Evolutionary conservation across 2,113 vertebrate species (phyloP), one percentile per base, ranked within the genome.

Genomic region (Antennarius striatus): DNA sequence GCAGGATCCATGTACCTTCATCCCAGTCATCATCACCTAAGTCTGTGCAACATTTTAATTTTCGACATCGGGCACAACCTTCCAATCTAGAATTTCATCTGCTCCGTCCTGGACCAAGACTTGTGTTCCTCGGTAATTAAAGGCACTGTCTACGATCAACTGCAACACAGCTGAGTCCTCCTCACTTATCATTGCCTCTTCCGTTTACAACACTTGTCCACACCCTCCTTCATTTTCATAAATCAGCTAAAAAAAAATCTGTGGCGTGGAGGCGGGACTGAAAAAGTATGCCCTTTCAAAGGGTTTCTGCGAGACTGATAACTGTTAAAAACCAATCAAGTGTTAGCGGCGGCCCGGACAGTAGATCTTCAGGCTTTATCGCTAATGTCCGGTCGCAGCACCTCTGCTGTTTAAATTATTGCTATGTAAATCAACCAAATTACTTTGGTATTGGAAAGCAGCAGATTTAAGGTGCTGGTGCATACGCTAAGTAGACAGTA

Each of bases 371-470:
- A 75, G 79, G 40, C 85, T 90, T 91, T 92, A 91, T 90, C 85
- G 89, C 87, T 79, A 75, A 83, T 67, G 71, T 69, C 76, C 36
- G 61, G 86, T 84, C 82, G 85, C 58, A 47, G 74, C 73, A 83
- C 73, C 84, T 82, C 67, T 65, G 74, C 68, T 72, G 82, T 89
- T 87, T 90, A 91, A 91, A 90, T 88, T 82, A 91, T 89, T 82
- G 90, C 87, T 86, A 90, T 91, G 89, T 90, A 91, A 92, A 93
- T 93, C 90, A 91, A 81, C 83, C 63, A 66, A 82, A 90, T 81
- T 88, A 82, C 87, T 83, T 54, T 52, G 59, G 83, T 87, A 87
- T 89, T 86, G 90, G 85, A 87, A 87, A 85, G 77, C 75, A 78
- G 71, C 88, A 90, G 89, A 91, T 92, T 91, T 92, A 91, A 86